Percentiles rank a stretch among this genome's conserved stretches.
These are phyloP conservation scores for Matsumurasca onukii DNA, from an alignment of 1,140 invertebrate genomes.

Conservation along the genomic window DNA sequence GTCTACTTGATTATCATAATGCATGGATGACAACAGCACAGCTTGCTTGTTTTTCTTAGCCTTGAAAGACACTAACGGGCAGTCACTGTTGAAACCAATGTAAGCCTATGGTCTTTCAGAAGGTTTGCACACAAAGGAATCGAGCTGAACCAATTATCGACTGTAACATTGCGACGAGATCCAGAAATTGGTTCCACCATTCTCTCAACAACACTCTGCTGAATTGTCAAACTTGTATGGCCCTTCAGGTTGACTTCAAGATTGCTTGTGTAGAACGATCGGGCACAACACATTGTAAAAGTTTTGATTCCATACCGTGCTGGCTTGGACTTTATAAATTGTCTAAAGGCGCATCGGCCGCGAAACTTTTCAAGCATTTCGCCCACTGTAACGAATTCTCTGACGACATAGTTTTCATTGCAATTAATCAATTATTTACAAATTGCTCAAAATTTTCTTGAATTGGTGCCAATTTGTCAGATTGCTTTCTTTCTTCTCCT, in stretches of 20 bases:
- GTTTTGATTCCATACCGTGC: conserved; percentile 50
- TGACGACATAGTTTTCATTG: conserved; percentile 38
- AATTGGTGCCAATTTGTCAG: conserved; percentile 45
- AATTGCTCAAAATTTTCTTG: conserved; percentile 45
- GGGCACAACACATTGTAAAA: conserved; percentile 41
- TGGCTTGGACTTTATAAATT: conserved; percentile 48
- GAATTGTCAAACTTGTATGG: conserved; percentile 43
- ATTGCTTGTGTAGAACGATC: conserved; percentile 43
- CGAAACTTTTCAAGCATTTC: conserved; percentile 45
- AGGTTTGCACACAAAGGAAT: no score
- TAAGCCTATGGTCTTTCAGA: no score
- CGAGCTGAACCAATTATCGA: no score
- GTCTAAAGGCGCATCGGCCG: conserved; percentile 46
- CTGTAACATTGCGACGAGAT: no score
- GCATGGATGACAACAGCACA: no score
- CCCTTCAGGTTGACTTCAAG: conserved; percentile 39
- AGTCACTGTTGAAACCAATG: no score
- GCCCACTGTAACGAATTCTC: no score
- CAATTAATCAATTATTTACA: conserved; percentile 43
- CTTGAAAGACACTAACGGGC: no score
- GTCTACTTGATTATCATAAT: no score
- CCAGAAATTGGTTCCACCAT: no score
- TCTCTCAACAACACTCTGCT: conserved; percentile 39
- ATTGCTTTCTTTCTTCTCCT: conserved; percentile 38
- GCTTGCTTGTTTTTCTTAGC: no score